phyloP scores from a whole-genome alignment of 2,797 vertebrate species.

The Brotogeris chrysoptera region DNA sequence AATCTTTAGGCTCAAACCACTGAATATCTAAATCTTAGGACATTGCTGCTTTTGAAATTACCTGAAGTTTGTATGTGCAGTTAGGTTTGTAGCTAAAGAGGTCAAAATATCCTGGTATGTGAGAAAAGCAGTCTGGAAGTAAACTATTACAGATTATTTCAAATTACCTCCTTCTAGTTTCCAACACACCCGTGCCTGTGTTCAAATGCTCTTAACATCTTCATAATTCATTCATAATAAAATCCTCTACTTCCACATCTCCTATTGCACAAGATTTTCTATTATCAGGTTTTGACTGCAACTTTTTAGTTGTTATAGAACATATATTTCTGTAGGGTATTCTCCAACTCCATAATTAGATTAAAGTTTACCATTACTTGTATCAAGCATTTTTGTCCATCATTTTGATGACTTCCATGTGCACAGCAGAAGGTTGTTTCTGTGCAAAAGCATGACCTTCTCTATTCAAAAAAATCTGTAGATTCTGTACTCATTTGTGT shows the following conservation, averaged over 20 bases:
- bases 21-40: neutral
- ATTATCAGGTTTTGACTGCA: neutral
- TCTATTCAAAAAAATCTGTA: neutral
- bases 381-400: neutral
- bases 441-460: neutral
- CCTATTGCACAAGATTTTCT: neutral
- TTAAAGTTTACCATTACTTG: neutral
- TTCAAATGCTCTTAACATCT: neutral
- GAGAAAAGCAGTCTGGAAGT: neutral
- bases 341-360: neutral
- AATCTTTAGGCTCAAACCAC: neutral
- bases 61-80: neutral
- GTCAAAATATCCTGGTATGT: neutral
- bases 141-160: neutral
- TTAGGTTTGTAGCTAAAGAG: neutral
- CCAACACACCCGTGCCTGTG: accelerated
- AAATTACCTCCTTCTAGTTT: neutral
- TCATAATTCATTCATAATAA: neutral
- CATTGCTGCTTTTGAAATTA: neutral
- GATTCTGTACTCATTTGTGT: neutral
- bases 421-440: neutral
- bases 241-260: neutral
- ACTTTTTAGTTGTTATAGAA: neutral
- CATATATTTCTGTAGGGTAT: neutral
- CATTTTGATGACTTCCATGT: neutral